These are phyloP conservation scores for Eristalis intricaria DNA, from an alignment of 2,888 invertebrate species.

Conservation along the genomic window DNA sequence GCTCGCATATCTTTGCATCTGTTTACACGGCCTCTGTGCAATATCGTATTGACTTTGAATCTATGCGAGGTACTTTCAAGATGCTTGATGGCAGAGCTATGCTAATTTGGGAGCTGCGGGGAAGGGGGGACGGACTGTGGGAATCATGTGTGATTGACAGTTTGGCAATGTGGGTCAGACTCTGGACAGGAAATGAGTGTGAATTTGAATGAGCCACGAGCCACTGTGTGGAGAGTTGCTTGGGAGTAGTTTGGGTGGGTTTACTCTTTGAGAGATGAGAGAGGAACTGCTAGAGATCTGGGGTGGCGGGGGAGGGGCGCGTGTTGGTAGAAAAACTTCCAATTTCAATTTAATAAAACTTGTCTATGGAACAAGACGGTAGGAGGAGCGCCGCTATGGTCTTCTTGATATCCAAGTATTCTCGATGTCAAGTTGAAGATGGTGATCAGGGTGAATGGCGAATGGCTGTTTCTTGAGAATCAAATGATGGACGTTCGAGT, in stretches of 20 bases:
- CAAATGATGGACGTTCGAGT: no score
- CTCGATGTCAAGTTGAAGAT: no score
- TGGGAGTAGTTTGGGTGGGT: not conserved
- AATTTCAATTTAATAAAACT: no score
- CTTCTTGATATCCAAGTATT: no score
- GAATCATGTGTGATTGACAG: not conserved
- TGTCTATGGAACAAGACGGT: no score
- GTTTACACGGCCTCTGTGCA: not conserved
- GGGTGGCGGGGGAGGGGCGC: no score
- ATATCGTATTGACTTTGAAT: not conserved
- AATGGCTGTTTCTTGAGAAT: no score
- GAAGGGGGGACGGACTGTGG: not conserved
- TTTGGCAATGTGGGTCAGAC: not conserved
- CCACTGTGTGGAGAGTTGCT: not conserved
- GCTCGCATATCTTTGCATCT: conserved; percentile 5
- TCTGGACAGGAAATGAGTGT: not conserved
- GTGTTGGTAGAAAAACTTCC: no score
- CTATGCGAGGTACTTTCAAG: not conserved
- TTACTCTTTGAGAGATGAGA: not conserved
- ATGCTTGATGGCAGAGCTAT: not conserved
- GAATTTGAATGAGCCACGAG: not conserved
- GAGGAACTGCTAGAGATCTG: no score
- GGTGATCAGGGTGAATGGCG: no score
- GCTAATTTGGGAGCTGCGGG: not conserved
- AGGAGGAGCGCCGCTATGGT: no score